Conservation (phyloP, 2,888 invertebrate species). For the Chalcosyrphus nemorum region DNA sequence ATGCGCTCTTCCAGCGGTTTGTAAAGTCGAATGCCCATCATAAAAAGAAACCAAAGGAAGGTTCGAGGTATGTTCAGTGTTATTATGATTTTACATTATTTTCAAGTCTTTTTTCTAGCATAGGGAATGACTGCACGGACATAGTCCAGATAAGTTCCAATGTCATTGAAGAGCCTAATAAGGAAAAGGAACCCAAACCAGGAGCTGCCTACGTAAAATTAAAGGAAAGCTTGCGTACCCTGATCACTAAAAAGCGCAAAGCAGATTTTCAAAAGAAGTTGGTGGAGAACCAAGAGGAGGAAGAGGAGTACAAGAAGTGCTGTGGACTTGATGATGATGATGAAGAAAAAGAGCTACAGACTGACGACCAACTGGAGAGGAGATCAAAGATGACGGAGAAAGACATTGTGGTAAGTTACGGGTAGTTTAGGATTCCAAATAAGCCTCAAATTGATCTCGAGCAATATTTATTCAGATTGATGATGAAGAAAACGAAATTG, state of each 20-base stretch:
- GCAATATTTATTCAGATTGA: conserved; percentile 63
- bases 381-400: conserved; percentile 60
- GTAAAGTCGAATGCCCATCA: conserved; percentile 86
- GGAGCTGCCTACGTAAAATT: conserved; percentile 88
- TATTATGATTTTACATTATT: background rate
- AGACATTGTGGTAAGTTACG: conserved; percentile 73
- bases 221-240: conserved; percentile 86
- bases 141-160: conserved; percentile 78
- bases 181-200: conserved; percentile 83
- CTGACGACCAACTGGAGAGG: conserved; percentile 80
- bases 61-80: conserved; percentile 77
- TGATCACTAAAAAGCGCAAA: conserved; percentile 88
- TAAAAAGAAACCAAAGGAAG: conserved; percentile 84
- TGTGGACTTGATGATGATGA: conserved; percentile 76
- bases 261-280: conserved; percentile 85
- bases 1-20: conserved; percentile 88
- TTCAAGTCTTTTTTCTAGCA: conserved; percentile 78
- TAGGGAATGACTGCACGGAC: conserved; percentile 82
- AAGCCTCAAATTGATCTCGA: background rate
- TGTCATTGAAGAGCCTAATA: conserved; percentile 76
- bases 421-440: background rate
- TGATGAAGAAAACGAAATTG: conserved; percentile 77
- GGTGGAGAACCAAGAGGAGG: conserved; percentile 79
- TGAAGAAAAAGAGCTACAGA: conserved; percentile 77
- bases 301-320: conserved; percentile 80